Conservation (phyloP, 2,888 invertebrate species). For the Aphodius sticticus region DNA sequence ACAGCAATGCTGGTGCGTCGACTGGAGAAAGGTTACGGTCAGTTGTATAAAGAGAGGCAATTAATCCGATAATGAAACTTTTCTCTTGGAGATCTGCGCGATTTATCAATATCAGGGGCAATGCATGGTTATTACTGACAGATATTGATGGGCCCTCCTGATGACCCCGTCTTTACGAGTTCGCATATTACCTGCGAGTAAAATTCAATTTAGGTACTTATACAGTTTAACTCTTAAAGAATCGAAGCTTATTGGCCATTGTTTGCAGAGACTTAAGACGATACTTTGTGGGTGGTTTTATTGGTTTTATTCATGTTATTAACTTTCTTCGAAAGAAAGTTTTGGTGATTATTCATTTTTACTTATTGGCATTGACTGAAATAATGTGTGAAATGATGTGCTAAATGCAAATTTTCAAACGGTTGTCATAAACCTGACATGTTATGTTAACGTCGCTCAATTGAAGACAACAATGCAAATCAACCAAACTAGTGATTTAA, state of each 20-base stretch:
- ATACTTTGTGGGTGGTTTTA: conserved; percentile 4
- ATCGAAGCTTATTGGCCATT: not conserved
- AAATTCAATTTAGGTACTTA: not conserved
- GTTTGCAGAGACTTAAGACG: not conserved
- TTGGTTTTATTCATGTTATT: not conserved
- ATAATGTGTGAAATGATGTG: no score
- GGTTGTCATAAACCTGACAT: no score
- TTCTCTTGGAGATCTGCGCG: not conserved
- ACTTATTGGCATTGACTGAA: not conserved
- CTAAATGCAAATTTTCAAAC: no score
- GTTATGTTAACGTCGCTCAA: no score
- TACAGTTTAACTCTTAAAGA: not conserved
- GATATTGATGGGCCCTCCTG: not conserved
- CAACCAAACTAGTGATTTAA: no score
- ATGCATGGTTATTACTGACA: not conserved
- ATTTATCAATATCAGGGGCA: not conserved
- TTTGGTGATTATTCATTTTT: not conserved
- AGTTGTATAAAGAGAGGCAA: not conserved
- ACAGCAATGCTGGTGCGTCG: not conserved
- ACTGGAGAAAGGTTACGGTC: not conserved
- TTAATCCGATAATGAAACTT: not conserved
- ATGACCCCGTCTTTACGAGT: not conserved
- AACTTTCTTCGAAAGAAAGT: not conserved
- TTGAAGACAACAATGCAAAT: no score
- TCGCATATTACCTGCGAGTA: not conserved